Evolutionary conservation across 2,888 invertebrate genomes (phyloP), one percentile per base, ranked within the genome.

Genomic region (Teleogryllus oceanicus): DNA sequence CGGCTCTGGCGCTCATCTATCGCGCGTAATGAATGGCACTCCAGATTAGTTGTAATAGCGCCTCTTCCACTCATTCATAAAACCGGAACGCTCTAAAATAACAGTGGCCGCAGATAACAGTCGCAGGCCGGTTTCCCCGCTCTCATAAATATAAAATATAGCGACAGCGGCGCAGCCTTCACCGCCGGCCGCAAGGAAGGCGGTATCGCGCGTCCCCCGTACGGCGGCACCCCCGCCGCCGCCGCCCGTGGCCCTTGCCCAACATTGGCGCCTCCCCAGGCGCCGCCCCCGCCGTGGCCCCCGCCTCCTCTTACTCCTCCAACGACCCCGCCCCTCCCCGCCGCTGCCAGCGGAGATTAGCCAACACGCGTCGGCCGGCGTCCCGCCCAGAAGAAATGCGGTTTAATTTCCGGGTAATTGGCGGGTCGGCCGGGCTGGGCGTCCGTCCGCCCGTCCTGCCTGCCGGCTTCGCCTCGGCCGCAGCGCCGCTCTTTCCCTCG

Each of bases 141-240:
- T 62, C 62, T 62, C 62, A 62, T 62, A 62, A 62, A 62, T 62
- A 62, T 62, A 62, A 62, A 62, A 62, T 62, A 62, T 62, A 62
- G 62, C 62, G 62, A 62, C 62, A 62, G 62, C 62, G 62, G 62
- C 62, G 62, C 62, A 62, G 62, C 62, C 62, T 62, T 62, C 62
- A 62, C 62, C 62, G 62, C 62, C 50, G 76, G 37, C 49, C 49
- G 49, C 81, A 77, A 74, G 76, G 78, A 24, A 20, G 50, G 21
- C 78, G 81, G 74, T 20, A 62, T 50, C 80, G 49, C 82, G 81
- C 83, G 79, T 81, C 81, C 82, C 81, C 82, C 62, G 16, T n/a
- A 62, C n/a, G 16, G 16, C 62, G 62, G 13, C 4, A 13, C 3
- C 62, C 62, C 62, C 62, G 62, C n/a, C n/a, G 16, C 13, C 62